A percentile compares a stretch with the other conserved stretches of the same genome.
These are phyloP conservation scores for Gavialis gangeticus DNA, from an alignment of 2,113 vertebrate genomes.

Conservation along the genomic window DNA sequence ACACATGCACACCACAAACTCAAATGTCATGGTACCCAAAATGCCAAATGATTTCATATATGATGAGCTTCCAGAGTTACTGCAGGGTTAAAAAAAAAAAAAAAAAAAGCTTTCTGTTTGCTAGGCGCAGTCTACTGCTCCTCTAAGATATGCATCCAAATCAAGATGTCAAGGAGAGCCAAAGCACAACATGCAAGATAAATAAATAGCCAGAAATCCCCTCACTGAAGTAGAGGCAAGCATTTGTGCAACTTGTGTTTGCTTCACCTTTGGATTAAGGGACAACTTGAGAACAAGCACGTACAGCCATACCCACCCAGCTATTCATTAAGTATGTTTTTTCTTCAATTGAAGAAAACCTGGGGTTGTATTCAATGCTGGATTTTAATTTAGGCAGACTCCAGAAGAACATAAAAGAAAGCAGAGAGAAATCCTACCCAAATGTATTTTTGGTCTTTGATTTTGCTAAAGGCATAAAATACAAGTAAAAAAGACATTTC, in stretches of 20 bases:
- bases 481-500: not conserved
- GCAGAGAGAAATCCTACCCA: not conserved
- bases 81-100: conserved; percentile 38
- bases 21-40: rapidly evolving
- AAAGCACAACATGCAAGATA: conserved; percentile 55
- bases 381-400: conserved; percentile 26
- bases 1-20: not conserved
- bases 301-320: conserved; percentile 45
- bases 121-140: not conserved
- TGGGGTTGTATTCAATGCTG: not conserved
- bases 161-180: conserved; percentile 50
- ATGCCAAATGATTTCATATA: rapidly evolving
- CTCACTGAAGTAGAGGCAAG: conserved; percentile 32
- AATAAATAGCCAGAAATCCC: conserved; percentile 62
- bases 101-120: not conserved
- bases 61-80: not conserved
- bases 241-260: conserved; percentile 72
- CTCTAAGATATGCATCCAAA: conserved; percentile 36
- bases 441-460: not conserved
- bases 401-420: not conserved
- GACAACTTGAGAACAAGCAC: conserved; percentile 65
- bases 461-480: not conserved
- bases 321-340: conserved; percentile 41
- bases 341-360: not conserved
- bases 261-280: conserved; percentile 66